phyloP scores from a whole-genome alignment of 1,140 invertebrate genomes.

The Asbolus verrucosus region DNA sequence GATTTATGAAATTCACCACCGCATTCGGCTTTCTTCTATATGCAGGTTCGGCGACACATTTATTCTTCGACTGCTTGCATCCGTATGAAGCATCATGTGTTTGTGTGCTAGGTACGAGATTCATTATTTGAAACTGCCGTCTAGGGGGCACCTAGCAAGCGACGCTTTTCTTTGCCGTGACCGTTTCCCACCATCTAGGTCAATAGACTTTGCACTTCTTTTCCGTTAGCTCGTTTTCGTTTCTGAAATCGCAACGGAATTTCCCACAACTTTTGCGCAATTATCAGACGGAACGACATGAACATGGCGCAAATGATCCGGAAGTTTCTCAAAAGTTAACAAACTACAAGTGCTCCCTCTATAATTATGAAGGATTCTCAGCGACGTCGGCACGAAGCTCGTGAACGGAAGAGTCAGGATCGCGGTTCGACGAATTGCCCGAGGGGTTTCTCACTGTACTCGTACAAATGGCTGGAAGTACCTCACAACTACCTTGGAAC shows the following conservation, averaged over 20 bases:
- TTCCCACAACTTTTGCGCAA: slow-evolving; percentile 30
- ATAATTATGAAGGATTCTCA: too few species aligned
- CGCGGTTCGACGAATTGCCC: too few species aligned
- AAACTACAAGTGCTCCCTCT: too few species aligned
- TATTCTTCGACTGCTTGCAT: slow-evolving; percentile 8
- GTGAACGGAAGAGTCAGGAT: too few species aligned
- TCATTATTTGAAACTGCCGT: slow-evolving; percentile 28
- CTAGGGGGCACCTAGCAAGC: slow-evolving; percentile 19
- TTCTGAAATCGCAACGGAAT: slow-evolving; percentile 19
- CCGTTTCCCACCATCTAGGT: slow-evolving; percentile 24
- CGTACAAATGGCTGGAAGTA: too few species aligned
- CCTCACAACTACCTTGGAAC: too few species aligned
- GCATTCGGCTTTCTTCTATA: slow-evolving; percentile 4
- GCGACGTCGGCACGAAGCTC: too few species aligned
- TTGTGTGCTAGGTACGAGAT: slow-evolving; percentile 33
- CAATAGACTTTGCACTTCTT: slow-evolving; percentile 34
- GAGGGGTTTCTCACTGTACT: too few species aligned
- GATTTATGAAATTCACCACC: slow-evolving; percentile 32
- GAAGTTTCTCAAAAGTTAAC: slow-evolving; percentile 16
- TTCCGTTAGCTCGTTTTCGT: slow-evolving; percentile 22
- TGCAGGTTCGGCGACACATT: slow-evolving; percentile 12
- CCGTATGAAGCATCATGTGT: slow-evolving; percentile 15
- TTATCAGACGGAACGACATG: slow-evolving; percentile 12
- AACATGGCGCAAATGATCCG: slow-evolving; percentile 20
- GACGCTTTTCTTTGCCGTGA: slow-evolving; percentile 1